phyloP scores from a whole-genome alignment of 2,888 invertebrate genomes.

The Ennomos erosarius region DNA sequence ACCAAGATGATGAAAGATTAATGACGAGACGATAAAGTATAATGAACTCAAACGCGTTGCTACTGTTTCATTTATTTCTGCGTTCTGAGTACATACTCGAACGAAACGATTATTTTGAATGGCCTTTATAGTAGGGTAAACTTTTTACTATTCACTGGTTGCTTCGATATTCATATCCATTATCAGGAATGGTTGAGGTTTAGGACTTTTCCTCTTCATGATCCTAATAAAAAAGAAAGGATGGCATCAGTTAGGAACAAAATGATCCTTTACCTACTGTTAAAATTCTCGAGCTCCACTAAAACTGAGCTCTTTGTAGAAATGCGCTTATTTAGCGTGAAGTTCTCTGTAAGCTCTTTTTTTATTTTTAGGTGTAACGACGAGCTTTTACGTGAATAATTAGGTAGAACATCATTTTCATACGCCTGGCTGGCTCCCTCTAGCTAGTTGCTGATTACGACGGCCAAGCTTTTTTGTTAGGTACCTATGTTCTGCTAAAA shows the following conservation, averaged over 20 bases:
- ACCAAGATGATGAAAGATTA: constrained; percentile 1
- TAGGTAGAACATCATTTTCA: too few species aligned
- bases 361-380: constrained; percentile 15
- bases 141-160: constrained; percentile 12
- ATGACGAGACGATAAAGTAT: constrained; percentile 11
- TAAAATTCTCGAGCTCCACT: constrained; percentile 15
- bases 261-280: constrained; percentile 20
- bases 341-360: constrained; percentile 12
- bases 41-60: constrained; percentile 1
- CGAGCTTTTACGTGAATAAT: neutral
- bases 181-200: constrained; percentile 24
- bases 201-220: constrained; percentile 20
- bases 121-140: constrained; percentile 2
- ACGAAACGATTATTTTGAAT: neutral
- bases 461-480: too few species aligned
- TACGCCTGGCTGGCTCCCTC: too few species aligned
- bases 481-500: too few species aligned
- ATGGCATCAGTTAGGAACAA: constrained; percentile 23
- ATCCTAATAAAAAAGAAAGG: constrained; percentile 23
- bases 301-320: constrained; percentile 18
- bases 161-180: constrained; percentile 26
- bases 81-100: too few species aligned
- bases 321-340: constrained; percentile 20
- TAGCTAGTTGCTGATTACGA: too few species aligned
- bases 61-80: neutral